Percentiles rank a stretch among this genome's conserved stretches.
Conservation (phyloP, 2,797 vertebrate species). For the Molossus alvarezi region DNA sequence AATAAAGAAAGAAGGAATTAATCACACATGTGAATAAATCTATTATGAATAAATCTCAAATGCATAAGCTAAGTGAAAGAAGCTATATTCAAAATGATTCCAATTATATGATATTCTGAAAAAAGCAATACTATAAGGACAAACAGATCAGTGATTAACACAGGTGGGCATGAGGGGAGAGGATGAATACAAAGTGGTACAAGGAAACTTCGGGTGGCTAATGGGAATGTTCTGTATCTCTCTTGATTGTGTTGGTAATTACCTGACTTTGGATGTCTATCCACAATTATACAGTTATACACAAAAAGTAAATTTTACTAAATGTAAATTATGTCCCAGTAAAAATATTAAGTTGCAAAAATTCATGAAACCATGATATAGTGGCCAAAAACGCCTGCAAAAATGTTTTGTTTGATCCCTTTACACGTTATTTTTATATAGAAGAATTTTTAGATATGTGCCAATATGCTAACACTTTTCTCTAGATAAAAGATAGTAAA, state of each 20-base stretch:
- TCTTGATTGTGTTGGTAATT: background rate
- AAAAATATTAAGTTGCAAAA: background rate
- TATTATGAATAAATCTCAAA: background rate
- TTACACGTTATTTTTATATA: background rate
- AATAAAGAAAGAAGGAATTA: background rate
- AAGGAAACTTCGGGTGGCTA: background rate
- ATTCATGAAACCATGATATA: background rate
- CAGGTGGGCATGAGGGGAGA: background rate
- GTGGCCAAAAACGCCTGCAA: background rate
- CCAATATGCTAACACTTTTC: constrained; percentile 11
- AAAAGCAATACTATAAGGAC: background rate
- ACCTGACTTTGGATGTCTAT: background rate
- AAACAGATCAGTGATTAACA: background rate
- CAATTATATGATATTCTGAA: background rate
- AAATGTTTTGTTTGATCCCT: background rate
- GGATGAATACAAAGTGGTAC: background rate
- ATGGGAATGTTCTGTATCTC: background rate
- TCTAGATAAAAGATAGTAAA: background rate
- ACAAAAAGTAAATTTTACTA: background rate
- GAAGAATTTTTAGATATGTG: background rate
- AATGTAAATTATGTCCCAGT: background rate
- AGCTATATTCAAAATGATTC: background rate
- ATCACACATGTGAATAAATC: background rate
- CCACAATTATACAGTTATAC: background rate
- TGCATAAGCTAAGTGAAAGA: background rate